Conservation (phyloP, 2,888 invertebrate genomes). For the Pilophorus perplexus region DNA sequence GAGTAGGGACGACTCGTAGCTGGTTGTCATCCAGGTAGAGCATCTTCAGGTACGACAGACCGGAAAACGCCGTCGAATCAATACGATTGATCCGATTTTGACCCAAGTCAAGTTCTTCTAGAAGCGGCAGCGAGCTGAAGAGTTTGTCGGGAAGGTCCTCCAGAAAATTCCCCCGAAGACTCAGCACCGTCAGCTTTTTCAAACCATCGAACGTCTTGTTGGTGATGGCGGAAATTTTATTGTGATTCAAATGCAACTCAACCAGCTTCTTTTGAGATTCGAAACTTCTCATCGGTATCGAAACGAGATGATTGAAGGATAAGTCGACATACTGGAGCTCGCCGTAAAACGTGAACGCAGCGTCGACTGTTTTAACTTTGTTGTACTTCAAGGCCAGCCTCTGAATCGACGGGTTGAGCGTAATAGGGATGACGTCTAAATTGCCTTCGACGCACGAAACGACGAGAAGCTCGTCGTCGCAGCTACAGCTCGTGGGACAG, state of each 20-base stretch:
- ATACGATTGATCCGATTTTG: slow-evolving; percentile 80
- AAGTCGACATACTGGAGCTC: slow-evolving; percentile 82
- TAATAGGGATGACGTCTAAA: slow-evolving; percentile 84
- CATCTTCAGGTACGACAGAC: slow-evolving; percentile 70
- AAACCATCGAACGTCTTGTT: slow-evolving; percentile 78
- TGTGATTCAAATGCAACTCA: slow-evolving; percentile 78
- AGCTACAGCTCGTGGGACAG: slow-evolving; percentile 83
- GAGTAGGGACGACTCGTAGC: slow-evolving; percentile 71
- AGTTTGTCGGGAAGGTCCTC: slow-evolving; percentile 73
- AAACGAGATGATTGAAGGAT: slow-evolving; percentile 79
- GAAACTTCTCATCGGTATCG: slow-evolving; percentile 76
- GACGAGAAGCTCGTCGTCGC: slow-evolving; percentile 84
- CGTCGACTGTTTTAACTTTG: slow-evolving; percentile 81
- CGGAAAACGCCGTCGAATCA: slow-evolving; percentile 73
- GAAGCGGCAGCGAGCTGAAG: slow-evolving; percentile 69
- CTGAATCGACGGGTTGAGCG: slow-evolving; percentile 85
- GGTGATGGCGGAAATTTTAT: slow-evolving; percentile 76
- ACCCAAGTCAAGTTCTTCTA: slow-evolving; percentile 82
- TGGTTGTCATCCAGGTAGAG: slow-evolving; percentile 83
- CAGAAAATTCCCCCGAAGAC: slow-evolving; percentile 75
- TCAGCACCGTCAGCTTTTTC: slow-evolving; percentile 73
- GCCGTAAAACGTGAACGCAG: slow-evolving; percentile 81
- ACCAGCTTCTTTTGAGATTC: slow-evolving; percentile 76
- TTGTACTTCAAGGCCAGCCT: slow-evolving; percentile 80
- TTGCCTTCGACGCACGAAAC: slow-evolving; percentile 83